phyloP scores from a whole-genome alignment of 2,888 invertebrate genomes.

The Pantelozetes paolii region DNA sequence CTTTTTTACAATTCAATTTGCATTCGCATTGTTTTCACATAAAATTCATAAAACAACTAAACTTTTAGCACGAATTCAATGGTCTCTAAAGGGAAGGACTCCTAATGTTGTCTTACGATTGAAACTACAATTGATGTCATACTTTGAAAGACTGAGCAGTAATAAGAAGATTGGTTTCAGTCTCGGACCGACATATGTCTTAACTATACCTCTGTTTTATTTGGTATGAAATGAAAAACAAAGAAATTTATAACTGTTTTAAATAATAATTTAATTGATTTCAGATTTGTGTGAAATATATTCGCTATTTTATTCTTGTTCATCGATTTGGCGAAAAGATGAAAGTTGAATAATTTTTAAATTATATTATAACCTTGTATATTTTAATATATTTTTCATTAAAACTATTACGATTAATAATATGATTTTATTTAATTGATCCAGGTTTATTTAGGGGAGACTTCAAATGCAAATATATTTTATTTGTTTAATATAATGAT shows the following conservation, averaged over 20 bases:
- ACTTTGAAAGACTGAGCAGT: neutral
- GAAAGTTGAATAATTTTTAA: neutral
- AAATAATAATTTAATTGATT: neutral
- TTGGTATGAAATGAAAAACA: neutral
- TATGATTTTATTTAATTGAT: too few relatives aligned
- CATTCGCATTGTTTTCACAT: neutral
- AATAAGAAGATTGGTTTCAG: neutral
- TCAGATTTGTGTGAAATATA: neutral
- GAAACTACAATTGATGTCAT: neutral
- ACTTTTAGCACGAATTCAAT: neutral
- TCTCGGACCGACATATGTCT: neutral
- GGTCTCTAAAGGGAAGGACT: too few relatives aligned
- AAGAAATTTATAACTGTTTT: neutral
- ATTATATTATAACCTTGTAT: too few relatives aligned
- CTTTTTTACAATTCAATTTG: neutral
- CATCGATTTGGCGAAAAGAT: neutral
- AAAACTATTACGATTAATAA: too few relatives aligned
- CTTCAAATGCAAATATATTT: too few relatives aligned
- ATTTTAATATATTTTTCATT: too few relatives aligned
- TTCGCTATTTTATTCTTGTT: slow-evolving; percentile 3
- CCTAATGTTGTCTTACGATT: too few relatives aligned
- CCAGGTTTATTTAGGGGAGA: too few relatives aligned
- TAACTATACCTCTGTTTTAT: neutral
- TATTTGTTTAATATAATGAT: too few relatives aligned
- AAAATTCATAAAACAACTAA: neutral